Evolutionary conservation across 2,888 invertebrate species (phyloP).

Genomic region (Criorhina ranunculi): DNA sequence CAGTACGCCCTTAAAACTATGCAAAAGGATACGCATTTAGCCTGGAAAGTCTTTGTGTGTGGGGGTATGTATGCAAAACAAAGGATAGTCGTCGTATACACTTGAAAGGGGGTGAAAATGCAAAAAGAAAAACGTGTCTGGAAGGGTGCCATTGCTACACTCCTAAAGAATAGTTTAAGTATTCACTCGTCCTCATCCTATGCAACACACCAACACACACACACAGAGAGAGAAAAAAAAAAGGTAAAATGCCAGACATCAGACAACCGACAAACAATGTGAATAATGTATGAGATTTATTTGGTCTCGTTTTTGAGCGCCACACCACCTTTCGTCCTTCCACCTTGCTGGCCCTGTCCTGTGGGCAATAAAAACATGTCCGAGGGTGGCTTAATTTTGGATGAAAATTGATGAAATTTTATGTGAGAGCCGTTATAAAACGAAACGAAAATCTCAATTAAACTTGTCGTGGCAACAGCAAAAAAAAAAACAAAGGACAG

Average conservation of each 20-base stretch:
- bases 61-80: slow-evolving; percentile 4
- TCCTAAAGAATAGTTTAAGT: slow-evolving; percentile 33
- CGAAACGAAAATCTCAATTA: slow-evolving; percentile 31
- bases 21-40: slow-evolving; percentile 57
- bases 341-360: background rate
- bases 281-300: slow-evolving; percentile 71
- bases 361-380: background rate
- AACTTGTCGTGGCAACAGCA: slow-evolving; percentile 14
- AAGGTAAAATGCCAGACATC: slow-evolving; percentile 63
- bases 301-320: slow-evolving; percentile 52
- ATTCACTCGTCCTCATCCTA: slow-evolving; percentile 11
- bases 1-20: slow-evolving; percentile 39
- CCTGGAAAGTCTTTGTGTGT: background rate
- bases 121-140: slow-evolving; percentile 57
- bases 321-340: slow-evolving; percentile 26
- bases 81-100: slow-evolving; percentile 7
- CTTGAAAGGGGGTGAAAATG: slow-evolving; percentile 42
- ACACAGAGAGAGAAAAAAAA: too few relatives aligned
- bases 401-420: slow-evolving; percentile 18
- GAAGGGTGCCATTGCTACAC: slow-evolving; percentile 4
- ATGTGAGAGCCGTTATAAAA: background rate
- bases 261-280: slow-evolving; percentile 67
- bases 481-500: too few relatives aligned
- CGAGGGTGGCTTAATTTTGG: slow-evolving; percentile 20
- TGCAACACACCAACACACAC: background rate